Conservation (phyloP, 2,113 vertebrate species). For the Grantiella picta region DNA sequence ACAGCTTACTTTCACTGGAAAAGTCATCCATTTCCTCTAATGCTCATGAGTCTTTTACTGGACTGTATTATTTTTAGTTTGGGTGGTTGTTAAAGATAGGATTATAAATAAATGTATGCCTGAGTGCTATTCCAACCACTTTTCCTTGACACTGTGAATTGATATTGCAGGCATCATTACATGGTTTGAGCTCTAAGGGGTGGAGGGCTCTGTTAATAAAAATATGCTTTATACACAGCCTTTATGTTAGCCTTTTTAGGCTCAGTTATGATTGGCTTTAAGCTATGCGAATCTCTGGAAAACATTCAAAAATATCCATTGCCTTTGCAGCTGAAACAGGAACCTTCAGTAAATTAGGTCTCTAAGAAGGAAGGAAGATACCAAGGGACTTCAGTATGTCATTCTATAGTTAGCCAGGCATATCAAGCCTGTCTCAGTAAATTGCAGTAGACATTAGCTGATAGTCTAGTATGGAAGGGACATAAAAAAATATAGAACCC, state of each 20-base stretch:
- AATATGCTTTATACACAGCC: neutral
- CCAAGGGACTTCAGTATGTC: neutral
- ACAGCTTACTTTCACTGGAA: neutral
- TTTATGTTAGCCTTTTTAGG: neutral
- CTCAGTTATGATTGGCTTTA: neutral
- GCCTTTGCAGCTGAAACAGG: neutral
- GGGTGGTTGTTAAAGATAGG: neutral
- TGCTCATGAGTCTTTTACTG: slow-evolving; percentile 9
- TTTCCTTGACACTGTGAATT: neutral
- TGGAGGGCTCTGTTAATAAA: neutral
- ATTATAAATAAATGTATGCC: neutral
- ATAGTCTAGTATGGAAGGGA: neutral
- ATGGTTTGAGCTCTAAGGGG: neutral
- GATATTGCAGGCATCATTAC: slow-evolving; percentile 15
- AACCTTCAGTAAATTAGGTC: neutral
- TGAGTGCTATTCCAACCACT: neutral
- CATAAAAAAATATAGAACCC: neutral
- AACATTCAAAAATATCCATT: neutral
- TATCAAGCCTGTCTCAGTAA: neutral
- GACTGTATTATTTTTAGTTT: slow-evolving; percentile 21
- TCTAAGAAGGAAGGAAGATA: neutral
- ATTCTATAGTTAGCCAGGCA: neutral
- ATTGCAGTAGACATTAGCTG: neutral
- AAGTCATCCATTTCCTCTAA: slow-evolving; percentile 1
- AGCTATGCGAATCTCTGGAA: neutral